A percentile compares a stretch with the other conserved stretches of the same genome.
phyloP scores from a whole-genome alignment of 2,797 vertebrate genomes.

The Cyclura pinguis region DNA sequence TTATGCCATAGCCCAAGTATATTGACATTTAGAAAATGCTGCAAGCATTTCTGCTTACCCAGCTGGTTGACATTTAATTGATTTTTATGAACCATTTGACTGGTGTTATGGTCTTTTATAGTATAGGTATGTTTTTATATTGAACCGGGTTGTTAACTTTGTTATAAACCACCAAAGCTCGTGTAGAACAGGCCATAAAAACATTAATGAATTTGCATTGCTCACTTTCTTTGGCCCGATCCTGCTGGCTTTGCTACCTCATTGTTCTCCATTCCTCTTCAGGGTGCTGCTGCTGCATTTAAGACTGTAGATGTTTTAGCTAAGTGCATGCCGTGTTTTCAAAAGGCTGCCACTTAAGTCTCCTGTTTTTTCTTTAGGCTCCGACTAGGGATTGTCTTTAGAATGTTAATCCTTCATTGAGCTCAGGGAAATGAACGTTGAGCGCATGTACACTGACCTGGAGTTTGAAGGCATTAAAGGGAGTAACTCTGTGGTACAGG shows the following conservation, averaged over 20 bases:
- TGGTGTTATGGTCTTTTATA: not conserved
- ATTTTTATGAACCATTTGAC: conserved; percentile 24
- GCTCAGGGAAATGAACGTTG: not conserved
- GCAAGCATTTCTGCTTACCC: not conserved
- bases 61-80: conserved; percentile 15
- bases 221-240: not conserved
- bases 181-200: not conserved
- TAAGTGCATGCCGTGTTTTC: not conserved
- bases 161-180: not conserved
- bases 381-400: not conserved
- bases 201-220: not conserved
- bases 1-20: not conserved
- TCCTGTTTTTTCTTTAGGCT: not conserved
- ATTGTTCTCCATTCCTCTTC: not conserved
- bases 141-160: conserved; percentile 4
- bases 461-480: not conserved
- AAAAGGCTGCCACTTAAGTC: not conserved
- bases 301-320: not conserved
- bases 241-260: not conserved
- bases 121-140: conserved; percentile 13
- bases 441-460: not conserved
- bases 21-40: not conserved
- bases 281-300: not conserved
- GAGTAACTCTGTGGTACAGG: not conserved
- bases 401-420: not conserved